These are phyloP conservation scores for Boulengeromyrus knoepffleri DNA, from an alignment of 2,113 vertebrate genomes.

Conservation along the genomic window DNA sequence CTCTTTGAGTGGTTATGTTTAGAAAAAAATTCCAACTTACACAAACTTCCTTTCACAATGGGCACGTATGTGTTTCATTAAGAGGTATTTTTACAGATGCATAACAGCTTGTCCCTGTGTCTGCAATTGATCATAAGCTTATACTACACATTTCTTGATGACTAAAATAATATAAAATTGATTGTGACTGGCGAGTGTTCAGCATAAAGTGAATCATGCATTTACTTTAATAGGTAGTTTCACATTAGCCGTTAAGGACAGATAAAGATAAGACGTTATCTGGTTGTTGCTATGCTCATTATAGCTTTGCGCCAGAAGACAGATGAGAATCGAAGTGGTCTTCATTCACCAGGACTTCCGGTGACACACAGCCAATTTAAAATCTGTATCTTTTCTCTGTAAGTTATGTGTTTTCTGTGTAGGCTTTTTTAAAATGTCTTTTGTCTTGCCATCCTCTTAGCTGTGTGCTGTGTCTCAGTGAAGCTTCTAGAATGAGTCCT, in stretches of 20 bases:
- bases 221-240: neutral
- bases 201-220: neutral
- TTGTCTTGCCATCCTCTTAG: constrained; percentile 1
- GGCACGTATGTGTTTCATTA: neutral
- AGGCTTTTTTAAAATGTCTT: neutral
- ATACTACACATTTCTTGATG: neutral
- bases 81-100: neutral
- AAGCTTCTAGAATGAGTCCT: neutral
- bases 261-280: neutral
- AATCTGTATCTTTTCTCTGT: neutral
- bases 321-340: neutral
- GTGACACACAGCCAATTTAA: neutral
- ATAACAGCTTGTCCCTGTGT: neutral
- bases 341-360: neutral
- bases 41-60: neutral
- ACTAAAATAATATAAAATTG: neutral
- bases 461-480: neutral
- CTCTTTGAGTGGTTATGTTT: neutral
- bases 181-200: neutral
- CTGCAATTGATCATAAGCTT: neutral
- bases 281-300: neutral
- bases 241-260: neutral
- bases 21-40: neutral
- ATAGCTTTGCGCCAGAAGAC: neutral
- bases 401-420: neutral